Evolutionary conservation across 2,113 vertebrate species (phyloP), one percentile per base, ranked within the genome.

Genomic region (Silurus glanis): DNA sequence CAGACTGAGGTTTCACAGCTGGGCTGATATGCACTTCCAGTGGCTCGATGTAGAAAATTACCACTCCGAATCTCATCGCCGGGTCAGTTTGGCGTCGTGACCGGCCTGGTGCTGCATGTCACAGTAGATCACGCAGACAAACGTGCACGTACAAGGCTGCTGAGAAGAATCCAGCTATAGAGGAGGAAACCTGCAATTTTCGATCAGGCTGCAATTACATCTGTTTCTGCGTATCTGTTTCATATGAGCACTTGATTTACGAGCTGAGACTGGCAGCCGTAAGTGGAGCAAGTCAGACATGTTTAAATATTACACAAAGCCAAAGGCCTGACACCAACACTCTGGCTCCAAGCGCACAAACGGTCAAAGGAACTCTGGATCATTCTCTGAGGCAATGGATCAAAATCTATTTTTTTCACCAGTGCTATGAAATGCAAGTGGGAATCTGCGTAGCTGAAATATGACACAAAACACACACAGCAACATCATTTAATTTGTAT

Each of bases 151-250:
- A 55, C n/a, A 37, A 58, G 80, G 62, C 74, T 8, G 25, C 45
- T 53, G 16, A 67, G 64, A 47, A 45, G 74, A 76, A 64, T 47
- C 61, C 67, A 69, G 53, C 45, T 66, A 45, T 53, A 59, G 66
- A 87, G 55, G 58, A 82, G 67, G 89, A 91, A 90, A 88, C 72
- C 66, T 86, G 86, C 84, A 91, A 89, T 88, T 89, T 92, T 91
- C 83, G 87, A 80, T 90, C 84, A 90, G 84, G 62, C 83, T 90
- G 51, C 90, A 91, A 90, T 92, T 89, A 89, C 88, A 83, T 87
- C 86, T 69, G 81, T 69, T 83, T 84, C 85, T 12, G 69, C 12
- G 75, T 91, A 85, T 90, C 86, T 90, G 83, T 85, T 91, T 90
- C 84, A 88, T 86, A 88, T 87, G 79, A 86, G 85, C 59, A 23